A percentile compares a stretch with the other conserved stretches of the same genome.
Evolutionary conservation across 2,888 invertebrate genomes (phyloP).

Genomic region (Amphimallon solstitiale): DNA sequence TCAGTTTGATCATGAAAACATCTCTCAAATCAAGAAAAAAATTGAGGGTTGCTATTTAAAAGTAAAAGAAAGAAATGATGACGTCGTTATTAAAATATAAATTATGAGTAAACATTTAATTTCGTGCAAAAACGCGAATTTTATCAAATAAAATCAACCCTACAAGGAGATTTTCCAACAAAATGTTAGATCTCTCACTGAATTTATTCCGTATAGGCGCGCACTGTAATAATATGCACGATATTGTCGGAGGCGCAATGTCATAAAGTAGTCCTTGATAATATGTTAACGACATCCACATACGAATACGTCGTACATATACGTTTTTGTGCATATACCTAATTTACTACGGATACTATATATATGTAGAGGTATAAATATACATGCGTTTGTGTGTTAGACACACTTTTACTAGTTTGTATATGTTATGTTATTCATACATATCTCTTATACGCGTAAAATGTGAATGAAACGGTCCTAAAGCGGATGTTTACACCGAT

Average conservation of each 20-base stretch:
- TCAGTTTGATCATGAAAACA: too few species aligned
- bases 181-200: too few species aligned
- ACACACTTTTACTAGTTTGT: background rate
- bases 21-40: too few species aligned
- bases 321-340: background rate
- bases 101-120: too few species aligned
- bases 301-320: constrained; percentile 14
- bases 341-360: too few species aligned
- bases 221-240: background rate
- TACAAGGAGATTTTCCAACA: too few species aligned
- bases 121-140: too few species aligned
- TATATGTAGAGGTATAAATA: constrained; percentile 13
- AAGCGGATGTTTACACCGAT: constrained; percentile 35
- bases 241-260: constrained; percentile 8
- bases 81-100: too few species aligned
- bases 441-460: constrained; percentile 29
- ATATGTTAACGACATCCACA: constrained; percentile 30
- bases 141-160: too few species aligned
- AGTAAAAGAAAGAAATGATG: too few species aligned
- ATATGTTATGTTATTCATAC: constrained; percentile 7
- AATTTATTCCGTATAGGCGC: too few species aligned
- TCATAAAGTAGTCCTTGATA: constrained; percentile 28
- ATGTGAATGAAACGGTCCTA: constrained; percentile 31
- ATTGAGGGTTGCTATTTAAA: too few species aligned
- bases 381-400: background rate